Evolutionary conservation across 1,140 invertebrate species (phyloP), one percentile per base, ranked within the genome.

Genomic region (Drosophila bocqueti): DNA sequence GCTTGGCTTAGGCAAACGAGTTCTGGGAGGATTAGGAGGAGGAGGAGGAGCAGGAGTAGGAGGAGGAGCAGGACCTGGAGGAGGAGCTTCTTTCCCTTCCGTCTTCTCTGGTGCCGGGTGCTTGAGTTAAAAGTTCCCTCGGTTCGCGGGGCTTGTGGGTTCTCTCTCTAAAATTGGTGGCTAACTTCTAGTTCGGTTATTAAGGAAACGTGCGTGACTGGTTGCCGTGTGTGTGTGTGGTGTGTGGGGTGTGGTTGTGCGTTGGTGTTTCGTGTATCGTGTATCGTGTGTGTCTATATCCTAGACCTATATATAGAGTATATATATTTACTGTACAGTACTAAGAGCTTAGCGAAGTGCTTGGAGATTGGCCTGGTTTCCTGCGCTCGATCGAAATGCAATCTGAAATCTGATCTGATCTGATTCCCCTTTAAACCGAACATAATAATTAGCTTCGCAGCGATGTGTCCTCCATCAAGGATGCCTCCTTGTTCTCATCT

Each of bases 321-420:
- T 68, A 67, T 87, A 77, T 79, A 64, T 80, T 77, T 77, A 77
- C 84, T 87, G 84, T 89, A 89, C 84, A 89, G 79, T 90, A 85
- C 77, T 81, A 77, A 60, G 52, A 86, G 83, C 65, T 57, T 86
- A 68, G 73, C 52, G 69, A 66, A 73, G 80, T 65, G 76, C 71
- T 45, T 73, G 54, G 60, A 71, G 64, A 61, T 58, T 68, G 46
- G 55, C 21, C 76, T 26, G 49, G 47, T 77, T 26, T 38, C 31
- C 58, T 45, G n/a, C 58, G 65, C 67, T 69, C 68, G 67, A 59
- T 49, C 59, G 69, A 79, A 81, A 87, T 83, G 62, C 52, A 52
- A 64, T 42, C 50, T 79, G 21, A 63, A 64, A 36, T 72, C n/a
- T n/a, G n/a, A n/a, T n/a, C 42, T 66, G 62, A 69, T 77, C 42